Percentiles rank a stretch among this genome's conserved stretches.
Conservation (phyloP, 30 jellyfish, hydroid and myxozoan species). For the Pseudorhiza aurosa region DNA sequence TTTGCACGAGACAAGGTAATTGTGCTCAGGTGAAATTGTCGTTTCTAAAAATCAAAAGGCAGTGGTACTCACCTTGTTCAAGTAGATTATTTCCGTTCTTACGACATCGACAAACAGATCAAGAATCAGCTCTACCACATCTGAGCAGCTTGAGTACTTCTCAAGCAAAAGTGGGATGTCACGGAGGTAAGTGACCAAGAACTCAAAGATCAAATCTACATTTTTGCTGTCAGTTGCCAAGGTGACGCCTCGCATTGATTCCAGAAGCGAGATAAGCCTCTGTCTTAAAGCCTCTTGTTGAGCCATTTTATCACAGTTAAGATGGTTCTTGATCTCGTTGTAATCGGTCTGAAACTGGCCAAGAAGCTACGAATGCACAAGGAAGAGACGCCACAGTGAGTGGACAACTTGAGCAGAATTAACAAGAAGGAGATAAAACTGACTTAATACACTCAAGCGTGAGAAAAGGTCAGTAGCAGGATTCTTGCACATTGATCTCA, state of each 20-base stretch:
- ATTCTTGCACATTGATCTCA: too few relatives aligned
- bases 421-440: too few relatives aligned
- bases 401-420: too few relatives aligned
- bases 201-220: slow-evolving; percentile 53
- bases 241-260: slow-evolving; percentile 91
- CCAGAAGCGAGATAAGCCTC: slow-evolving; percentile 66
- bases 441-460: too few relatives aligned
- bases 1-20: too few relatives aligned
- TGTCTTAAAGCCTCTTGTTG: slow-evolving; percentile 69
- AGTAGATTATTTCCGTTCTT: slow-evolving; percentile 58
- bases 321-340: slow-evolving; percentile 47
- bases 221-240: slow-evolving; percentile 50
- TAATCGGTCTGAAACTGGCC: slow-evolving; percentile 51
- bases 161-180: slow-evolving; percentile 66
- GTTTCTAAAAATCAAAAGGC: too few relatives aligned
- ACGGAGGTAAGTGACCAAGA: slow-evolving; percentile 52
- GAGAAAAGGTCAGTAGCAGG: too few relatives aligned
- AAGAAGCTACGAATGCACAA: slow-evolving; percentile 27
- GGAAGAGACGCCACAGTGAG: neutral
- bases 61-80: slow-evolving; percentile 62
- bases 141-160: slow-evolving; percentile 72
- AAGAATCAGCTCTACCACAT: slow-evolving; percentile 72
- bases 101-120: slow-evolving; percentile 92
- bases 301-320: slow-evolving; percentile 41
- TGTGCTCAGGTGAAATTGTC: too few relatives aligned